A percentile compares a stretch with the other conserved stretches of the same genome.
Conservation (phyloP, 2,888 invertebrate genomes). For the Elmis aenea region DNA sequence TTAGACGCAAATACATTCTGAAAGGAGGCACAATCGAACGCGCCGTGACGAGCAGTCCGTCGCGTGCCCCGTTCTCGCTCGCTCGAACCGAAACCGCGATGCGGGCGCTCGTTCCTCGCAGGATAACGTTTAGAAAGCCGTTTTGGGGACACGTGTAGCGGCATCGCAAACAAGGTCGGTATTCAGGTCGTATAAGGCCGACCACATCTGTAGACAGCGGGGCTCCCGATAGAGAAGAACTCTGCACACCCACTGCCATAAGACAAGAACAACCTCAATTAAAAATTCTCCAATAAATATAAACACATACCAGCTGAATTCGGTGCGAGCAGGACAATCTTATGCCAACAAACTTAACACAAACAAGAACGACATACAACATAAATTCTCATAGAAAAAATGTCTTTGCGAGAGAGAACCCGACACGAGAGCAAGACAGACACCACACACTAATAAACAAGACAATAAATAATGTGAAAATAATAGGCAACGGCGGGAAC, state of each 20-base stretch:
- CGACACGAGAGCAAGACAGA: neutral
- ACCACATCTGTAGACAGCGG: conserved; percentile 41
- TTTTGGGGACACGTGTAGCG: conserved; percentile 31
- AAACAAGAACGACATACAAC: no score
- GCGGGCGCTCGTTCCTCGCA: no score
- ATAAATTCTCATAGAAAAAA: no score
- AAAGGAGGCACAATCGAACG: no score
- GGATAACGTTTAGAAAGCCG: conserved; percentile 24
- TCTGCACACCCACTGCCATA: conserved; percentile 16
- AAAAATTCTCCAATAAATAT: conserved; percentile 33
- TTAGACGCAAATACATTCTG: no score
- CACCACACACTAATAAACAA: no score
- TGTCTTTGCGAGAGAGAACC: neutral
- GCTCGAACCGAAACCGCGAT: no score
- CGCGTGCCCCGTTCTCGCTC: no score
- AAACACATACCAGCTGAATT: conserved; percentile 21
- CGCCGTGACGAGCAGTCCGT: no score
- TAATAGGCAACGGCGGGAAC: no score
- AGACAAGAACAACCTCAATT: conserved; percentile 30
- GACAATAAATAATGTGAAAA: no score
- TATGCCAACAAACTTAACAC: no score
- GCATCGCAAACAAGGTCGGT: conserved; percentile 39
- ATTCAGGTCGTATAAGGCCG: conserved; percentile 38
- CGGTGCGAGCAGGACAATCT: neutral
- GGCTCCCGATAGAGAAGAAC: conserved; percentile 38